Conservation (phyloP, 2,113 vertebrate genomes). For the Mirounga angustirostris region DNA sequence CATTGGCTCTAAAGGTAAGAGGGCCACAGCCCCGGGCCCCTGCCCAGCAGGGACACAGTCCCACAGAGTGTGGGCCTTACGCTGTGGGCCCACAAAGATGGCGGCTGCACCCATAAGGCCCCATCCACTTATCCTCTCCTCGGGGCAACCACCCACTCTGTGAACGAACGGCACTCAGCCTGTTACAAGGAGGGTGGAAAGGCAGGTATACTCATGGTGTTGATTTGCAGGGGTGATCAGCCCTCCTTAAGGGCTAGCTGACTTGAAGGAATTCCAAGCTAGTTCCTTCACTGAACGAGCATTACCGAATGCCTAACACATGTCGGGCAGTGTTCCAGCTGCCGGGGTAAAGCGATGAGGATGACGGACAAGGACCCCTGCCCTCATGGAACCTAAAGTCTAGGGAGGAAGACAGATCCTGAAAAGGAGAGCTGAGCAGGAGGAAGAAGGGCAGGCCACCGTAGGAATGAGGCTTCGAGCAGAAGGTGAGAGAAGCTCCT, state of each 20-base stretch:
- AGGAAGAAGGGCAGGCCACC: neutral
- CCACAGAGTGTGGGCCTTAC: fast-evolving
- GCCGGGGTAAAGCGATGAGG: neutral
- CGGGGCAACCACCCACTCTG: neutral
- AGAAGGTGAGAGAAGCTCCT: neutral
- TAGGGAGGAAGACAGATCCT: neutral
- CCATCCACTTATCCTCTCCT: neutral
- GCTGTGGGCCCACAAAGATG: neutral
- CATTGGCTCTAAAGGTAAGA: neutral
- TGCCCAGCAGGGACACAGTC: neutral
- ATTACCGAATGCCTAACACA: neutral
- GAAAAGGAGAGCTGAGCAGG: neutral
- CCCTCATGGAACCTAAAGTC: neutral
- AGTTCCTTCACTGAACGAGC: neutral
- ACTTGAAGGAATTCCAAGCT: neutral
- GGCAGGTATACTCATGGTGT: neutral
- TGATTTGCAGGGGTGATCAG: neutral
- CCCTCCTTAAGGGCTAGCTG: neutral
- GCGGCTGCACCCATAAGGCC: too few species aligned
- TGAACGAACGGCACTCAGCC: neutral
- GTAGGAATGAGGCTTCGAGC: neutral
- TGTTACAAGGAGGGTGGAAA: neutral
- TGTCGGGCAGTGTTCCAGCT: neutral
- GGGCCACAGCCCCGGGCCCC: too few species aligned
- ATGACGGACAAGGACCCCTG: neutral